phyloP scores from a whole-genome alignment of 2,113 vertebrate species.

The Triplophysa tibetana region DNA sequence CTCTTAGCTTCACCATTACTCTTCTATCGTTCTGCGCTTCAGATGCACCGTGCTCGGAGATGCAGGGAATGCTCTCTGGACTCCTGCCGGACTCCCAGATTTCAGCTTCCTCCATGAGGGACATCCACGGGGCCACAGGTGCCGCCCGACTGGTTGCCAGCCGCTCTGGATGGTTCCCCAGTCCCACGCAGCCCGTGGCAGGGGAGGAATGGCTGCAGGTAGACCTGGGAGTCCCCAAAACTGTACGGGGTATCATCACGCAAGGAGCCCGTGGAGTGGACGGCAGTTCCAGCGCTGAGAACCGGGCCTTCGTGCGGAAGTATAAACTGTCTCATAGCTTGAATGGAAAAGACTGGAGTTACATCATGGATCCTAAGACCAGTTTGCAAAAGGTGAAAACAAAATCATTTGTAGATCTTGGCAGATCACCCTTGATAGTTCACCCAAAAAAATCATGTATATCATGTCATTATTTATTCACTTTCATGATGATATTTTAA shows the following conservation, averaged over 20 bases:
- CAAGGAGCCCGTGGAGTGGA: conserved; percentile 93
- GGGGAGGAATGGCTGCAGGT: conserved; percentile 96
- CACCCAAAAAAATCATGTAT: no score
- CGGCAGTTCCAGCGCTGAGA: conserved; percentile 84
- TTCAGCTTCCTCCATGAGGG: conserved; percentile 89
- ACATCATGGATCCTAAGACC: conserved; percentile 86
- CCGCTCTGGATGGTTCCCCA: conserved; percentile 93
- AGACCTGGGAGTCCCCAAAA: conserved; percentile 86
- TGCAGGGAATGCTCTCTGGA: conserved; percentile 95
- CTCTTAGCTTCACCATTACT: conserved; percentile 33
- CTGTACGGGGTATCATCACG: conserved; percentile 88
- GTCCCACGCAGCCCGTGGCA: conserved; percentile 82
- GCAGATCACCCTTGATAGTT: neutral
- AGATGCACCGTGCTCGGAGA: conserved; percentile 93
- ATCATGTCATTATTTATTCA: no score
- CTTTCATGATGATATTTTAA: no score
- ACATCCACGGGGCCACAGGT: conserved; percentile 91
- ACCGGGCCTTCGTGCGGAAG: conserved; percentile 92
- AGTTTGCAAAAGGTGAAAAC: conserved; percentile 84
- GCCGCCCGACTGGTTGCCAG: conserved; percentile 91
- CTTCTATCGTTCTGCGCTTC: conserved; percentile 10
- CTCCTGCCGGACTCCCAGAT: conserved; percentile 92
- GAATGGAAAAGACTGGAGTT: conserved; percentile 90
- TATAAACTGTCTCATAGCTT: conserved; percentile 94
- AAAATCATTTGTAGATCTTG: neutral